Evolutionary conservation across 2,888 invertebrate species (phyloP), one percentile per base, ranked within the genome.

Genomic region (Athalia rosae): DNA sequence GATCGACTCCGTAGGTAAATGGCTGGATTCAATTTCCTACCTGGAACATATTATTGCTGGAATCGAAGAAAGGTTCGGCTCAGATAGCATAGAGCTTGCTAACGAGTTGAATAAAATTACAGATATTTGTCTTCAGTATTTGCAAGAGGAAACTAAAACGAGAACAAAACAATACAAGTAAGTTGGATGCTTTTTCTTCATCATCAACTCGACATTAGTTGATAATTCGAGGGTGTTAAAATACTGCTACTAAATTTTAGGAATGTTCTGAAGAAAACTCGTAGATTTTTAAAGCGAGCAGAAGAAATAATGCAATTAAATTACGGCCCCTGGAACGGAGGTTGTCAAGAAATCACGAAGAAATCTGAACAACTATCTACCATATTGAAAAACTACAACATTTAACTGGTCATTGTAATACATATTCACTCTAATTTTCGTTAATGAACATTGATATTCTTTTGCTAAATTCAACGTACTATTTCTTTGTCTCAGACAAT

Each of bases 71-170:
- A 92, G 92, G 82, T 95, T 92, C 87, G 95, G 95, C 0, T 89
- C 90, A 0, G 91, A 91, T 69, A 94, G 95, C 84, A 91, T 94
- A 13, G 95, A 95, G 86, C 90, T 93, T 53, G 93, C 92, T 0
- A 92, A 93, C 79, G 94, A 94, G 85, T 88, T 94, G 43, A 91
- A 93, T 73, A 94, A 94, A 84, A 90, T 93, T 28, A 91, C 93
- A 0, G 93, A 94, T 80, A 90, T 94, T 43, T 92, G 92, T 90
- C 83, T 93, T 79, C 91, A 90, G 79, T 91, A 92, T 80, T 89
- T 93, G 28, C 82, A 81, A 58, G 78, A 82, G 11, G 82, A 85
- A 74, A 74, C 78, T 13, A 82, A 83, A 61, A 78, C 90, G 0
- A 89, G 89, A 6, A 88, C 87, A 77, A 86, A 89, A 2, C 91